Evolutionary conservation across 2,113 vertebrate genomes (phyloP).

Genomic region (Aptenodytes forsteri): DNA sequence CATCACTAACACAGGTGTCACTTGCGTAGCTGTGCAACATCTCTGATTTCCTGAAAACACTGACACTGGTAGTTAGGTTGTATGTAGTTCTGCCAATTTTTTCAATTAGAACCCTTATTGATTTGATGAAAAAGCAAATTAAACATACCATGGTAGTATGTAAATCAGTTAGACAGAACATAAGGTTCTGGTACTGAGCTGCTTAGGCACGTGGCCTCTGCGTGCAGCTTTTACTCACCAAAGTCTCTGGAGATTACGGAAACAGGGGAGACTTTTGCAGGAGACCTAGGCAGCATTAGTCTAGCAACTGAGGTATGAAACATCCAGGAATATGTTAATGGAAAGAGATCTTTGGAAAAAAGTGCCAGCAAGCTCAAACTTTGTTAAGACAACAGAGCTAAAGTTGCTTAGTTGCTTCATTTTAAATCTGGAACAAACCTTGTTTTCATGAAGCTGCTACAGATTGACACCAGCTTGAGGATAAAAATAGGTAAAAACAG

Average conservation of each 20-base stretch:
- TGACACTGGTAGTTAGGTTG: constrained; percentile 42
- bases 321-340: not conserved
- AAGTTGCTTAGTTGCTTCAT: not conserved
- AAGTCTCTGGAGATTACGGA: not conserved
- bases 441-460: not conserved
- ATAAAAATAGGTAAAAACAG: not conserved
- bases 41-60: constrained; percentile 56
- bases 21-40: constrained; percentile 11
- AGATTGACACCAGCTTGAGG: not conserved
- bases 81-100: constrained; percentile 76
- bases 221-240: not conserved
- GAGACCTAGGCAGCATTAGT: not conserved
- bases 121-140: constrained; percentile 80
- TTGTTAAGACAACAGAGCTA: not conserved
- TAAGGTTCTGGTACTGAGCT: constrained; percentile 62
- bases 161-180: constrained; percentile 68
- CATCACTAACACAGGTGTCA: constrained; percentile 70
- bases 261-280: not conserved
- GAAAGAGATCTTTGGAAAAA: not conserved
- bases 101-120: constrained; percentile 79
- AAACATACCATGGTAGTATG: constrained; percentile 73
- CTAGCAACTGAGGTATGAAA: not conserved
- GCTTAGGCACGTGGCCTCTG: constrained; percentile 3
- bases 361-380: not conserved
- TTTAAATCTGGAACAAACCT: not conserved